Evolutionary conservation across 2,113 vertebrate genomes (phyloP), one percentile per base, ranked within the genome.

Genomic region (Phalacrocorax brasilianus): DNA sequence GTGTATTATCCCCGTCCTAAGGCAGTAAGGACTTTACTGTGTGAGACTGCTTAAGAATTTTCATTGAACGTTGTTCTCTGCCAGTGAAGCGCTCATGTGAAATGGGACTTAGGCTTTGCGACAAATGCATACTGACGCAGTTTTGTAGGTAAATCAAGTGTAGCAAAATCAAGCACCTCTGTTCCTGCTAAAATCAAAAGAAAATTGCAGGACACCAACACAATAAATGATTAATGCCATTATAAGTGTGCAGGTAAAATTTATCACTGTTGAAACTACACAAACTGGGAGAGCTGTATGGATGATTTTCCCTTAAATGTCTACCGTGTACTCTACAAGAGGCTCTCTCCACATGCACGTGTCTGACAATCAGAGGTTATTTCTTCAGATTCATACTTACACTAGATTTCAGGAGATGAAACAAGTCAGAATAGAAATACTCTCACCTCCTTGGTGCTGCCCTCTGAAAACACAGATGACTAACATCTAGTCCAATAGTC

Each of bases 141-240:
- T 96, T 95, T 84, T 93, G 73, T 84, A 81, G 89, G 89, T 95
- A 92, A 92, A 95, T 91, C 89, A 92, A 84, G 73, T 74, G 84
- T 63, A 52, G 76, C 76, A 89, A 87, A 95, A 92, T 86, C 67
- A 93, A 73, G 84, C 63, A 83, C 61, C 65, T 93, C 55, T 88
- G 45, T 90, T 81, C 58, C 72, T 92, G 63, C 45, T 86, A 61
- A 77, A 88, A 95, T 74, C 75, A 79, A 85, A 92, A 93, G 50
- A 35, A 78, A 78, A 75, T 52, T 89, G 89, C 89, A 95, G 68
- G 84, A 81, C 79, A 80, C 65, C 52, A 75, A 26, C 65, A 89
- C 62, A 91, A 79, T 68, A 65, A 85, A 76, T 89, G 18, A 85
- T 89, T 67, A 91, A 83, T 77, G 73, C 50, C 50, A 71, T 89